phyloP scores from a whole-genome alignment of 2,888 invertebrate species.

The Pandemis cinnamomeana region DNA sequence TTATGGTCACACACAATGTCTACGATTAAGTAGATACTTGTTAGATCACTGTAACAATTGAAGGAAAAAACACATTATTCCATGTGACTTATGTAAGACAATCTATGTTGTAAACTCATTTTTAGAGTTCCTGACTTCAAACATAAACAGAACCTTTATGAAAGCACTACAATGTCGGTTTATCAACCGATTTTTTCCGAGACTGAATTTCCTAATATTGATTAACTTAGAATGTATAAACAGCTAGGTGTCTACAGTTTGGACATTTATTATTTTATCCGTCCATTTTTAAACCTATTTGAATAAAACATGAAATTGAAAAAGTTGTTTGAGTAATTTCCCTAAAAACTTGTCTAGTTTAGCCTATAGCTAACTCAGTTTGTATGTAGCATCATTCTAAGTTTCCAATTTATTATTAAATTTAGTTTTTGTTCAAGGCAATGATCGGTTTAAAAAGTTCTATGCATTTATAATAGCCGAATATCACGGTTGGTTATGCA shows the following conservation, averaged over 20 bases:
- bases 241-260: too few relatives aligned
- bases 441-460: slow-evolving; percentile 17
- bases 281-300: too few relatives aligned
- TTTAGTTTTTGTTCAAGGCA: not conserved
- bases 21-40: slow-evolving; percentile 16
- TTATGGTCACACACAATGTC: slow-evolving; percentile 18
- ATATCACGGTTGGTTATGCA: slow-evolving; percentile 28
- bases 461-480: slow-evolving; percentile 18
- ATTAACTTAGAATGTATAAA: too few relatives aligned
- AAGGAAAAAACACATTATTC: slow-evolving; percentile 4
- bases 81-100: slow-evolving; percentile 11
- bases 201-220: too few relatives aligned
- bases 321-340: not conserved
- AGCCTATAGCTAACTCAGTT: not conserved
- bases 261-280: too few relatives aligned
- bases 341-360: not conserved
- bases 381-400: not conserved
- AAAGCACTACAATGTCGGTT: too few relatives aligned
- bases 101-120: not conserved
- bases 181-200: too few relatives aligned
- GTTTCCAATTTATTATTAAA: not conserved
- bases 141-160: too few relatives aligned
- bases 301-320: not conserved
- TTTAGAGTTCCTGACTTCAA: too few relatives aligned
- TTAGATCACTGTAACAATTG: slow-evolving; percentile 19